A percentile compares a stretch with the other conserved stretches of the same genome.
Evolutionary conservation across 2,113 vertebrate genomes (phyloP).

Genomic region (Leuciscus idus): DNA sequence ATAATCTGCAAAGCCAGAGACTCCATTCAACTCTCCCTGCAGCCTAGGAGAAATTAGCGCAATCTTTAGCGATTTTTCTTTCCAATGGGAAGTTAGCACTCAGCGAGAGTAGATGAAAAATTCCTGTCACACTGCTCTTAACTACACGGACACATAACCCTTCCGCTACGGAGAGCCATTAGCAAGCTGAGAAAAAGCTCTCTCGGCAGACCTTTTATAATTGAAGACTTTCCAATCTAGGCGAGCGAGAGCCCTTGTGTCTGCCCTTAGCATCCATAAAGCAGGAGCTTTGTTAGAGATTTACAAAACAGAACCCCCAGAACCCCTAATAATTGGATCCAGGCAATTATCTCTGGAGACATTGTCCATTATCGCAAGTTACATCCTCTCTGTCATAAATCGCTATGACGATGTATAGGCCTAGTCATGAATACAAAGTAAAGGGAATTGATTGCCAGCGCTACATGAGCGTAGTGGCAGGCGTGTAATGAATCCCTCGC

Average conservation of each 20-base stretch:
- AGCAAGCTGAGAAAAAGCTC: slow-evolving; percentile 43
- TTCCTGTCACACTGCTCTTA: slow-evolving; percentile 76
- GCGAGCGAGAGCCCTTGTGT: slow-evolving; percentile 30
- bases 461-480: slow-evolving; percentile 49
- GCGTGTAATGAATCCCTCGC: slow-evolving; percentile 53
- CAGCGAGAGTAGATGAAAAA: slow-evolving; percentile 19
- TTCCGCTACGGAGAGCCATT: slow-evolving; percentile 17
- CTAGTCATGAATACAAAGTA: slow-evolving; percentile 57
- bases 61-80: neutral
- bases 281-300: slow-evolving; percentile 46
- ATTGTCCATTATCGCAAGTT: slow-evolving; percentile 61
- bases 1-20: slow-evolving; percentile 2
- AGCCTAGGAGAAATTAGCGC: neutral
- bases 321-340: slow-evolving; percentile 60
- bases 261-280: slow-evolving; percentile 46
- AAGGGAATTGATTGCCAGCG: slow-evolving; percentile 60
- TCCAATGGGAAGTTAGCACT: slow-evolving; percentile 6
- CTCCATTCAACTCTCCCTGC: neutral
- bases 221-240: slow-evolving; percentile 34
- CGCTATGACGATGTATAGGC: slow-evolving; percentile 47
- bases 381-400: slow-evolving; percentile 57
- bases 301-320: slow-evolving; percentile 55
- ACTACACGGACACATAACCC: slow-evolving; percentile 28
- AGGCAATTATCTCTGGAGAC: slow-evolving; percentile 57
- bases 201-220: slow-evolving; percentile 38